Evolutionary conservation across 2,113 vertebrate genomes (phyloP), one percentile per base, ranked within the genome.

Genomic region (Lipophrys pholis): DNA sequence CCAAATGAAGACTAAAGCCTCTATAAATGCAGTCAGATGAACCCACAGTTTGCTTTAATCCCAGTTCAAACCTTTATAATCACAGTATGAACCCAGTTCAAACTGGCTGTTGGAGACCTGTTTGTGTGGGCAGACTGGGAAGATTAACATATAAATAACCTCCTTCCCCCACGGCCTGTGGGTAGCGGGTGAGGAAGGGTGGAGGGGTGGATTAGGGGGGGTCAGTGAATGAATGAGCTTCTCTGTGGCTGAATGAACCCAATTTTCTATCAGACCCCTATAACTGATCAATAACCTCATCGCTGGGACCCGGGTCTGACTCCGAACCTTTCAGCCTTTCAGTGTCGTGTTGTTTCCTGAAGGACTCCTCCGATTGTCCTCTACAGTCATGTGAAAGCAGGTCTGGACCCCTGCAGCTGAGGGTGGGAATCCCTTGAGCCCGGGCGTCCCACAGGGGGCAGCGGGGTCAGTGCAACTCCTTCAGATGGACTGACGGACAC

Each of bases 131-230:
- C 35, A 11, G 41, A 56, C 40, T 6, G 68, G 69, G 48, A 0
- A 43, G 5, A 92, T 92, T 92, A 90, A 78, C 86, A 92, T 90
- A 82, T 90, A 86, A 92, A 93, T 90, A 84, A 85, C 77, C 73
- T 60, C 46, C 73, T 43, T 63, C 78, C 52, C 16, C 11, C 42
- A 11, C 8, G 3, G 57, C 35, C 7, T 14, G 15, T 15, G 67
- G 53, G 51, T 1, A 39, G 0, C 8, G 54, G 41, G 49, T 5
- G n/a, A 38, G 15, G 30, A 6, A 40, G 63, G 53, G 11, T 11
- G 21, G 15, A 30, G 21, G 39, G 15, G 36, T 49, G 83, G 75
- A 48, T 80, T 65, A 73, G 72, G 65, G 69, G 21, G 14, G 73
- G 79, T 79, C 58, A 81, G 8, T 7, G 56, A 35, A 82, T 56